These are phyloP conservation scores for Tipula lateralis DNA, from an alignment of 2,888 invertebrate genomes.

Conservation along the genomic window DNA sequence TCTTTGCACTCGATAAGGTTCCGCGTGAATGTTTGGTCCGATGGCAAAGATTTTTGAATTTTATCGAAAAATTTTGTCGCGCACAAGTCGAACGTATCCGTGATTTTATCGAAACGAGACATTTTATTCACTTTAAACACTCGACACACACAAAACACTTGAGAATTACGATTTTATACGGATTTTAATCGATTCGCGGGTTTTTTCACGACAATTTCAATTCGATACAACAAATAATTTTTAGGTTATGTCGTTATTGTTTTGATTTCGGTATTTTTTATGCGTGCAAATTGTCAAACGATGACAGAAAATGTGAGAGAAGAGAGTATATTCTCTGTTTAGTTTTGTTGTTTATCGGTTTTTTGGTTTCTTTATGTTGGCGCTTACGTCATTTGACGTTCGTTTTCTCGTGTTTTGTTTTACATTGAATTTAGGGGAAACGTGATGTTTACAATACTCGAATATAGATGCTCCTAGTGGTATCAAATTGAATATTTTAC, in stretches of 20 bases:
- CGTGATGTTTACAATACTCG: background rate
- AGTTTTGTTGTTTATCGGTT: background rate
- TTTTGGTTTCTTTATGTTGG: background rate
- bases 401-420: background rate
- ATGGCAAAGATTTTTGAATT: slow-evolving; percentile 52
- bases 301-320: background rate
- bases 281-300: background rate
- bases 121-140: background rate
- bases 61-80: slow-evolving; percentile 55
- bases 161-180: background rate
- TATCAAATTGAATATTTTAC: background rate
- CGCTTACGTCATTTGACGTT: background rate
- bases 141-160: background rate
- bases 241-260: background rate
- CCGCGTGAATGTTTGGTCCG: slow-evolving; percentile 51
- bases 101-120: slow-evolving; percentile 40
- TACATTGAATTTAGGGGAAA: background rate
- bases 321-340: background rate
- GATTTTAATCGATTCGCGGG: background rate
- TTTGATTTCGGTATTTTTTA: background rate
- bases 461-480: background rate
- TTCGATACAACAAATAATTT: background rate
- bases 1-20: slow-evolving; percentile 58
- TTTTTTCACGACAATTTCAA: background rate
- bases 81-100: slow-evolving; percentile 55